Conservation (phyloP, 1,140 invertebrate species). For the Hydropsyche tenuis region DNA sequence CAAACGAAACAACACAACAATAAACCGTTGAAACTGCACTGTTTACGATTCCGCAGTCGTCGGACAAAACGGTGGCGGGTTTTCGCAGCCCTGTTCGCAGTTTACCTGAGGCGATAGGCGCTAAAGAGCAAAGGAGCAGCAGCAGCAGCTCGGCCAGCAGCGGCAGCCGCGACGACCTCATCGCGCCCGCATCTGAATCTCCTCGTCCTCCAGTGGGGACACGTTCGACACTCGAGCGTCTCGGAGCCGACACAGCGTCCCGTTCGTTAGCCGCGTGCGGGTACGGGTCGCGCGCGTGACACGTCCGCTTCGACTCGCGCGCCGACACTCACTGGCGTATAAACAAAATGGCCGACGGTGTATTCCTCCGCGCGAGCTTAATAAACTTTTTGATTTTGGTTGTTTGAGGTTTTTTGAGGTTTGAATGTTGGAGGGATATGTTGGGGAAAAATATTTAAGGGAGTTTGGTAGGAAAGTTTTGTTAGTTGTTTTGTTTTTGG, state of each 20-base stretch:
- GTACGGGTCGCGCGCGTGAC: background rate
- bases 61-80: background rate
- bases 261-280: background rate
- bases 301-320: slow-evolving; percentile 2
- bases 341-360: slow-evolving; percentile 49
- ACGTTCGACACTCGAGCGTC: background rate
- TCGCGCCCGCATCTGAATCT: background rate
- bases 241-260: no score
- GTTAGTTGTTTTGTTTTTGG: background rate
- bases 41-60: no score
- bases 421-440: background rate
- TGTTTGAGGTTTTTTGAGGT: background rate
- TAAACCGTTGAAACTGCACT: no score
- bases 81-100: background rate
- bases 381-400: background rate
- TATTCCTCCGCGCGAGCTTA: slow-evolving; percentile 43
- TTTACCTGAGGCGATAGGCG: slow-evolving; percentile 22
- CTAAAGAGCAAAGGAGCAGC: background rate
- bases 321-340: slow-evolving; percentile 40
- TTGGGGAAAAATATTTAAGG: slow-evolving; percentile 14
- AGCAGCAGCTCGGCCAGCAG: slow-evolving; percentile 28
- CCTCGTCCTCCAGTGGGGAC: background rate
- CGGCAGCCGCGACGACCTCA: slow-evolving; percentile 17
- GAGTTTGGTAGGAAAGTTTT: background rate
- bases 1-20: no score